Evolutionary conservation across 2,113 vertebrate species (phyloP).

Genomic region (Neofelis nebulosa): DNA sequence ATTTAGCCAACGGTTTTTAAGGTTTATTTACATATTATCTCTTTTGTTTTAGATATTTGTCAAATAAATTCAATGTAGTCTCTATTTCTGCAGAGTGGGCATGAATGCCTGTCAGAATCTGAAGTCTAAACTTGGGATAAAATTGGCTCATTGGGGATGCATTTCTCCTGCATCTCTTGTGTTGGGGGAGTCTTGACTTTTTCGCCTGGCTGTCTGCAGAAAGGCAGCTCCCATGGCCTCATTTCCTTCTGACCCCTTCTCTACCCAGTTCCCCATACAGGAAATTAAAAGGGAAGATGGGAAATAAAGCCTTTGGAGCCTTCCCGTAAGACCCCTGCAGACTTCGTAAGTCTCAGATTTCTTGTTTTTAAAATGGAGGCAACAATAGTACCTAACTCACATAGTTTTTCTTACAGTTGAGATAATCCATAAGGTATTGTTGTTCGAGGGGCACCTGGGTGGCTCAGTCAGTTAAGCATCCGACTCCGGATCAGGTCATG

Average conservation of each 20-base stretch:
- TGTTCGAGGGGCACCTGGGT: neutral
- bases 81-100: neutral
- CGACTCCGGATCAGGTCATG: too few species aligned
- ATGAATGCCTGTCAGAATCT: neutral
- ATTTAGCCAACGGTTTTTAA: neutral
- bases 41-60: neutral
- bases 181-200: neutral
- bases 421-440: neutral
- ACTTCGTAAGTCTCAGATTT: neutral
- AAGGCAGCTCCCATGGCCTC: neutral
- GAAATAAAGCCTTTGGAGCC: neutral
- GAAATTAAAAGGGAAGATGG: neutral
- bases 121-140: neutral
- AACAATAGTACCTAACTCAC: neutral
- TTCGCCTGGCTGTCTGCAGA: neutral
- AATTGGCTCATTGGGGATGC: neutral
- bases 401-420: neutral
- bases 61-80: neutral
- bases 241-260: neutral
- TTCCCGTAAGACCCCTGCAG: neutral
- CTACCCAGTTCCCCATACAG: neutral
- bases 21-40: neutral
- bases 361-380: neutral
- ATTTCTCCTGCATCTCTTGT: neutral
- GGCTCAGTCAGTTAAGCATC: too few species aligned